A percentile compares a stretch with the other conserved stretches of the same genome.
phyloP scores from a whole-genome alignment of 2,888 invertebrate species.

The Chymomyza caudatula region DNA sequence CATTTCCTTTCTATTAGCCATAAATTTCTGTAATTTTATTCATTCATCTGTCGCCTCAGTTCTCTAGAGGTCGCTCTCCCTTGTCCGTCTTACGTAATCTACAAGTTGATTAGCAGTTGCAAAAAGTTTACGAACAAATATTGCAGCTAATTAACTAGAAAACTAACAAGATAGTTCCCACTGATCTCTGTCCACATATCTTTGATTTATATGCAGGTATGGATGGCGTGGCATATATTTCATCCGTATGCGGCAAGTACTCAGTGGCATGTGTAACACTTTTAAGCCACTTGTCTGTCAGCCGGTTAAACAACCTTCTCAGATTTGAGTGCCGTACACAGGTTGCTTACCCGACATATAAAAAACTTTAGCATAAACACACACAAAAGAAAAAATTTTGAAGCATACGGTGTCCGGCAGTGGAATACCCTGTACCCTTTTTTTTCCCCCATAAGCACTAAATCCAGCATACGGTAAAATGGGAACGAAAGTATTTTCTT shows the following conservation, averaged over 20 bases:
- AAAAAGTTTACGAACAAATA: slow-evolving; percentile 25
- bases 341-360: neutral
- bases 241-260: neutral
- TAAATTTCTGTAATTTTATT: slow-evolving; percentile 40
- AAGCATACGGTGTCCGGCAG: no score
- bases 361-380: slow-evolving; percentile 5
- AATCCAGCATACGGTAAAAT: no score
- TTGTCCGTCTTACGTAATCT: neutral
- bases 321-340: neutral
- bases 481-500: no score
- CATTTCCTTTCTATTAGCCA: slow-evolving; percentile 64
- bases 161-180: slow-evolving; percentile 16
- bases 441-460: no score
- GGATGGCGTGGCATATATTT: neutral
- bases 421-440: no score
- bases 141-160: slow-evolving; percentile 40
- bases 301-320: neutral
- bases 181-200: neutral
- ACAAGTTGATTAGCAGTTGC: slow-evolving; percentile 23
- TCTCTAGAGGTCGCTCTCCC: no score
- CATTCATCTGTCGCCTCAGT: neutral
- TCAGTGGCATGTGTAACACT: neutral
- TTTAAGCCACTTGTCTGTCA: neutral
- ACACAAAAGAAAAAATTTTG: no score
- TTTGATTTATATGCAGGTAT: neutral